Percentiles rank a stretch among this genome's conserved stretches.
Evolutionary conservation across 2,797 vertebrate species (phyloP).

Genomic region (Microtus agrestis): DNA sequence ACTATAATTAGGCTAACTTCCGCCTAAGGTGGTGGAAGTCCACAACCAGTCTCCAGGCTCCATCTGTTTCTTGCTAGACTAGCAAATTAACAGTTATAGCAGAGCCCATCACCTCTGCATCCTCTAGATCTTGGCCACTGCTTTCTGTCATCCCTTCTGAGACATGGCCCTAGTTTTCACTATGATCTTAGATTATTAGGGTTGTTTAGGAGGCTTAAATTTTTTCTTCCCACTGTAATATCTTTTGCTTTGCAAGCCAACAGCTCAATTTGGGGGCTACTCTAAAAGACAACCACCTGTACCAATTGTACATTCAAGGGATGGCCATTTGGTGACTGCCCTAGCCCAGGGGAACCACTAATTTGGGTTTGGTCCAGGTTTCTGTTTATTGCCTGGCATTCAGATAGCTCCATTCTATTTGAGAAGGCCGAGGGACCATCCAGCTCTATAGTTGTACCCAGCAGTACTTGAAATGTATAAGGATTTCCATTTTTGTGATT

Average conservation of each 20-base stretch:
- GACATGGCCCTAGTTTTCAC: not conserved
- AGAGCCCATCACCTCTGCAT: not conserved
- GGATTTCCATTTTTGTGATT: not conserved
- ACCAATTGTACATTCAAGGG: not conserved
- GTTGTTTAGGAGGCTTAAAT: not conserved
- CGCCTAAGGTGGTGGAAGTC: not conserved
- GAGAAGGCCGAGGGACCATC: not conserved
- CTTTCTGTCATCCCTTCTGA: not conserved
- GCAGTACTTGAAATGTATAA: not conserved
- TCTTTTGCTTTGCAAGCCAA: not conserved
- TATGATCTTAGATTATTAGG: not conserved
- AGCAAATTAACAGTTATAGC: not conserved
- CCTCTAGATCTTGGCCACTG: not conserved
- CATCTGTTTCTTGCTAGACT: not conserved
- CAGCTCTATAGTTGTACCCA: no score
- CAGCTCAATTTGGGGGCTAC: not conserved
- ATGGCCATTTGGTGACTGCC: not conserved
- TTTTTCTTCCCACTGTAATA: not conserved
- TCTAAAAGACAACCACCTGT: not conserved
- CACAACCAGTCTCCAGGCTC: not conserved
- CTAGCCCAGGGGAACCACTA: not conserved
- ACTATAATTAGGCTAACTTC: not conserved
- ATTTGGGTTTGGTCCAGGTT: not conserved
- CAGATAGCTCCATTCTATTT: not conserved
- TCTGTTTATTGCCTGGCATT: not conserved